Evolutionary conservation across 2,797 vertebrate species (phyloP), one percentile per base, ranked within the genome.

Genomic region (Pseudopleuronectes americanus): DNA sequence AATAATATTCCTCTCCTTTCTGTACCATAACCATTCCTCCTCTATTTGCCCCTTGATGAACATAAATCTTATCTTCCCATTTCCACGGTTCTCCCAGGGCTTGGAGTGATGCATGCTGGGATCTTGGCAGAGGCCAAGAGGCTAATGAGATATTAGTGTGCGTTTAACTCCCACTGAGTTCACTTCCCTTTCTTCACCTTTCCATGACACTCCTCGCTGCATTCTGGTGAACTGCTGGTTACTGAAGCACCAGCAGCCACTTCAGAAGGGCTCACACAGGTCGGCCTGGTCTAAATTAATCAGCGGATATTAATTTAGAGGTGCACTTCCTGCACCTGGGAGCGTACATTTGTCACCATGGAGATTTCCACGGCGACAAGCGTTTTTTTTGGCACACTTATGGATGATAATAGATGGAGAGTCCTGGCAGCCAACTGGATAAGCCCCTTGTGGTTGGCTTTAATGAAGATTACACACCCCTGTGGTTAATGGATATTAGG

Each of bases 61-160:
- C 80, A 89, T 89, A 78, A 68, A 41, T 90, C 81, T 86, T 57
- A 77, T 51, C 58, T 56, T 80, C 62, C 80, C 60, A 76, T 85
- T 63, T 77, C 68, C 76, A 69, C 73, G 76, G 75, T 74, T 66
- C 84, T 84, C 67, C 57, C 75, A 76, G 65, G 82, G 72, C 79
- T 55, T 58, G 8, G 59, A 62, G 57, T 58, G 78, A 88, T 91
- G 89, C 86, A 88, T 91, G 89, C 89, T 93, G 93, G 90, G 83
- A 88, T 82, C 76, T 80, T 91, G 81, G 86, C 88, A 90, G 55
- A 85, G 89, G 93, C 87, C 92, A 94, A 84, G 70, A 90, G 93
- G 92, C 95, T 96, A 96, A 97, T 96, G 93, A 96, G 95, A 94
- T 93, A 97, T 97, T 96, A 96, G 93, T 93, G 85, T 79, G 81